phyloP scores from a whole-genome alignment of 2,113 vertebrate species.

The Anguilla rostrata region DNA sequence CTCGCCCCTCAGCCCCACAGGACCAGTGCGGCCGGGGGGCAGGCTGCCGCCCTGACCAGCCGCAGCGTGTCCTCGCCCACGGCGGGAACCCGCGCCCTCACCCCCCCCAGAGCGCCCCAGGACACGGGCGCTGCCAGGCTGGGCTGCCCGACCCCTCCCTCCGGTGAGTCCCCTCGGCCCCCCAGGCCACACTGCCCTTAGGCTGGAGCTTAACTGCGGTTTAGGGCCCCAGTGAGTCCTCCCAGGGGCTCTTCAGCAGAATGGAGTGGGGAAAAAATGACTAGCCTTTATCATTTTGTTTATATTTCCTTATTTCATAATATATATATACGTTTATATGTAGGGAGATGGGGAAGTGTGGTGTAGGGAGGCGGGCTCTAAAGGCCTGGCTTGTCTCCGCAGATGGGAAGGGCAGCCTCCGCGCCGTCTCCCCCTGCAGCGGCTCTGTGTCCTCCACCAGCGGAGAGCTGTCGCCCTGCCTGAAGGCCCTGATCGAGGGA shows the following conservation, averaged over 20 bases:
- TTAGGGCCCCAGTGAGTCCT: too few relatives aligned
- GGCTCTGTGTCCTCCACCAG: slow-evolving; percentile 75
- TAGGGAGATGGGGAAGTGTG: too few relatives aligned
- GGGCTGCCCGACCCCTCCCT: slow-evolving; percentile 77
- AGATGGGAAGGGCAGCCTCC: slow-evolving; percentile 82
- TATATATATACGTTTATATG: too few relatives aligned
- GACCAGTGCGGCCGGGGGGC: slow-evolving; percentile 24
- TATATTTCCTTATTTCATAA: too few relatives aligned
- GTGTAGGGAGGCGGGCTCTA: not conserved
- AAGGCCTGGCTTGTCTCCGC: slow-evolving; percentile 27
- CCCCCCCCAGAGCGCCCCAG: slow-evolving; percentile 69
- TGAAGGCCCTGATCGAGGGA: slow-evolving; percentile 77
- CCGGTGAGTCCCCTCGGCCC: slow-evolving; percentile 62
- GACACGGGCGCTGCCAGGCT: slow-evolving; percentile 66
- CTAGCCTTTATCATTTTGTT: too few relatives aligned
- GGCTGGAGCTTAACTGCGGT: too few relatives aligned
- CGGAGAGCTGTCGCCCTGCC: slow-evolving; percentile 77
- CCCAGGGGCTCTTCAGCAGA: too few relatives aligned
- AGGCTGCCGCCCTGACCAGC: slow-evolving; percentile 24
- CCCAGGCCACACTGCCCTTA: too few relatives aligned
- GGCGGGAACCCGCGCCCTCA: slow-evolving; percentile 75
- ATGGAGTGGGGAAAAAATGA: too few relatives aligned
- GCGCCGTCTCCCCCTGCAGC: slow-evolving; percentile 73
- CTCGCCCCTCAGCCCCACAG: slow-evolving; percentile 59
- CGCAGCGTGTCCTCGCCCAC: slow-evolving; percentile 65